These are phyloP conservation scores for Harpagoxenus sublaevis DNA, from an alignment of 2,888 invertebrate species.

Conservation along the genomic window DNA sequence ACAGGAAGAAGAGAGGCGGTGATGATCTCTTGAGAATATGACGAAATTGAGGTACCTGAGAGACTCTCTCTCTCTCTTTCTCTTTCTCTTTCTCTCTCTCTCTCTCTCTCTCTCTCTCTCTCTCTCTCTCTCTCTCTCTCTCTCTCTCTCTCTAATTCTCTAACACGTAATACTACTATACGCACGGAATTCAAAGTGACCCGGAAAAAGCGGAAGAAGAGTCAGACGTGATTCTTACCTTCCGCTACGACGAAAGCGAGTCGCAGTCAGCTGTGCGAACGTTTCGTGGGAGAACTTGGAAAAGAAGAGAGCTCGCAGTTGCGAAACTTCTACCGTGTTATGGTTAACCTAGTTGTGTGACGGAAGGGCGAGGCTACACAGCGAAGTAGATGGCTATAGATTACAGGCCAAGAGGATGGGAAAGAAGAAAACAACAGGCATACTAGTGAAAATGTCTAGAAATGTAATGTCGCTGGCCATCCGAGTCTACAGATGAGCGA, in stretches of 20 bases:
- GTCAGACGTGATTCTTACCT: conserved; percentile 21
- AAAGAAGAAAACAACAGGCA: background rate
- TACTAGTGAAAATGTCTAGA: background rate
- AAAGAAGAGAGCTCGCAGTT: conserved; percentile 54
- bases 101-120: too few species aligned
- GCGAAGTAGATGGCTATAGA: conserved; percentile 11
- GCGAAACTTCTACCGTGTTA: conserved; percentile 68
- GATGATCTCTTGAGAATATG: background rate
- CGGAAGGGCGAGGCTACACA: conserved; percentile 57
- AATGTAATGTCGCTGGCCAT: background rate
- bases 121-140: too few species aligned
- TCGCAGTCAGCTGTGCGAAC: conserved; percentile 71
- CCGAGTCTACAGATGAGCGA: background rate
- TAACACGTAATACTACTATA: background rate
- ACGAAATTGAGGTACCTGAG: background rate
- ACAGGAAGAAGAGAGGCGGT: background rate
- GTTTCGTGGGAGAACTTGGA: conserved; percentile 68
- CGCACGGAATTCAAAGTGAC: background rate
- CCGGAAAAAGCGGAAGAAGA: conserved; percentile 30
- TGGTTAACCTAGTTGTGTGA: conserved; percentile 69
- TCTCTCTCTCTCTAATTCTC: background rate
- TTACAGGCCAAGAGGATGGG: background rate
- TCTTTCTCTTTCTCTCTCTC: too few species aligned
- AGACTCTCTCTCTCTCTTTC: background rate
- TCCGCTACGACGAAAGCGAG: conserved; percentile 65